phyloP scores from a whole-genome alignment of 2,113 vertebrate species.

The Dryoscopus gambensis region DNA sequence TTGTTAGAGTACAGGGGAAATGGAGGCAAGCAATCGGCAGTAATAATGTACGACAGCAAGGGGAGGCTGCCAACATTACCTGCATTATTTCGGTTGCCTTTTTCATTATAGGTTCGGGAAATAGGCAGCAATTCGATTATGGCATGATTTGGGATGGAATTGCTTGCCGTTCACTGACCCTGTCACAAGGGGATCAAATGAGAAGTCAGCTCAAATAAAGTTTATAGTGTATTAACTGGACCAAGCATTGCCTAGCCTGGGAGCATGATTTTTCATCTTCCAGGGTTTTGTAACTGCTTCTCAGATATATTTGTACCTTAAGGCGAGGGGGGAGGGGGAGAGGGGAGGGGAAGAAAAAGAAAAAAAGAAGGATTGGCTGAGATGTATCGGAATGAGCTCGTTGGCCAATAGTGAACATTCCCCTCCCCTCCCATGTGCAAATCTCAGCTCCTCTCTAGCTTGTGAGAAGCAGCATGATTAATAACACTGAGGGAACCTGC shows the following conservation, averaged over 20 bases:
- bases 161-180: conserved; percentile 83
- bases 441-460: conserved; percentile 72
- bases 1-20: conserved; percentile 85
- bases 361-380: conserved; percentile 76
- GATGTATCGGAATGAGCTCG: conserved; percentile 75
- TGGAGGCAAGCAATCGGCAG: conserved; percentile 84
- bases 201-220: conserved; percentile 90
- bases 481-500: conserved; percentile 82
- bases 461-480: conserved; percentile 80
- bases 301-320: conserved; percentile 78
- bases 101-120: conserved; percentile 88
- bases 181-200: conserved; percentile 81
- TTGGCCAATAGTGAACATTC: conserved; percentile 73
- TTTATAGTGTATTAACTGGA: conserved; percentile 86
- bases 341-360: neutral
- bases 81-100: conserved; percentile 87
- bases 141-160: conserved; percentile 85
- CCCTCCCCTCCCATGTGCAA: conserved; percentile 78
- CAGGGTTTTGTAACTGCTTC: conserved; percentile 75
- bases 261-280: conserved; percentile 75
- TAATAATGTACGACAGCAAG: conserved; percentile 86
- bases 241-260: conserved; percentile 71
- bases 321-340: conserved; percentile 19
- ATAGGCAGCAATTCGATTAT: conserved; percentile 89
- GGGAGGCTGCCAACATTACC: conserved; percentile 84